Conservation (phyloP, 2,888 invertebrate genomes). For the Sthenelais limicola region DNA sequence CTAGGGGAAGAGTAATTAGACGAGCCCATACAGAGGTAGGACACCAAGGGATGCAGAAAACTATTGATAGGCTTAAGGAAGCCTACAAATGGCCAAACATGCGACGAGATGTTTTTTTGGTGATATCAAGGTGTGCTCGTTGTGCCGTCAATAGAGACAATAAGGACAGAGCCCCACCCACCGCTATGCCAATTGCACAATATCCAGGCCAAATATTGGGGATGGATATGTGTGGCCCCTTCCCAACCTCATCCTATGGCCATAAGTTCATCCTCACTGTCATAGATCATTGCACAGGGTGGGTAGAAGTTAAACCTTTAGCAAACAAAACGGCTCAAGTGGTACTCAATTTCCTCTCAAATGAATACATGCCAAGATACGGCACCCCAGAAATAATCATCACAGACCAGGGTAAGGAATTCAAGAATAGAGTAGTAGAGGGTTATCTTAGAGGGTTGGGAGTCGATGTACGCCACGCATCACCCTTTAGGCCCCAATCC, state of each 20-base stretch:
- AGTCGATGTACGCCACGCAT: background rate
- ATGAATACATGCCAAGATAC: slow-evolving; percentile 20
- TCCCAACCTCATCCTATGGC: slow-evolving; percentile 1
- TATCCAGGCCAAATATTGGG: slow-evolving; percentile 14
- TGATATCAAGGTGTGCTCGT: background rate
- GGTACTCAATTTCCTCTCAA: background rate
- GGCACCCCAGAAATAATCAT: background rate
- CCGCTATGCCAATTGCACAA: slow-evolving; percentile 6
- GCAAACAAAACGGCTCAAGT: slow-evolving; percentile 6
- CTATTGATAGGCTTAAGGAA: background rate
- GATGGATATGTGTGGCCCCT: slow-evolving; percentile 32
- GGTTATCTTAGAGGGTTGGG: background rate
- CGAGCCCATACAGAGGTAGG: slow-evolving; percentile 20
- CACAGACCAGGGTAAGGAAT: slow-evolving; percentile 18
- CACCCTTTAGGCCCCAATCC: slow-evolving; percentile 16
- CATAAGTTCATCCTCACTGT: slow-evolving; percentile 13
- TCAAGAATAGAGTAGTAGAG: background rate
- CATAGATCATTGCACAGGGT: slow-evolving; percentile 31
- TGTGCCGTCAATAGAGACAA: slow-evolving; percentile 26
- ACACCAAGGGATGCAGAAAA: slow-evolving; percentile 22
- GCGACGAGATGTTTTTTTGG: slow-evolving; percentile 3
- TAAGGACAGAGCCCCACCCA: background rate
- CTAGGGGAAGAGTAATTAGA: background rate
- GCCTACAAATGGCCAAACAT: slow-evolving; percentile 29
- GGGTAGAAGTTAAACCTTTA: slow-evolving; percentile 20